Evolutionary conservation across 2,113 vertebrate genomes (phyloP).

Genomic region (Myocastor coypus): DNA sequence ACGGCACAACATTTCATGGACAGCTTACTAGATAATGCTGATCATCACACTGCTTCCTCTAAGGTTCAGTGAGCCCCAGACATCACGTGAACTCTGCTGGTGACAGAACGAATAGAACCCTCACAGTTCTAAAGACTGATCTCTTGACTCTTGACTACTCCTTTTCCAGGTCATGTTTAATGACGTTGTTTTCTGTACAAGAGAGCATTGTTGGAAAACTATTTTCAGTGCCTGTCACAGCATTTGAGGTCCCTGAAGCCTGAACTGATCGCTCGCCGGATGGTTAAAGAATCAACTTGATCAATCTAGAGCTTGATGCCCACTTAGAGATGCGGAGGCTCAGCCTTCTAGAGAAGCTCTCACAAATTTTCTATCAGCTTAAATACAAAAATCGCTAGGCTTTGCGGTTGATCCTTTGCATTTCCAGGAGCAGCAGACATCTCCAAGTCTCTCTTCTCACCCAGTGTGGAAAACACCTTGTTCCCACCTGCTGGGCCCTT

Average conservation of each 20-base stretch:
- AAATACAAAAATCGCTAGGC: neutral
- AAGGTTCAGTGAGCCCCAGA: neutral
- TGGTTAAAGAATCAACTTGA: neutral
- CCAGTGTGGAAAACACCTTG: neutral
- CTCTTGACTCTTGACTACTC: neutral
- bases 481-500: neutral
- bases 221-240: neutral
- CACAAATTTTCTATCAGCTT: neutral
- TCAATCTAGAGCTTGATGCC: neutral
- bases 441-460: neutral
- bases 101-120: neutral
- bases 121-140: neutral
- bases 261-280: neutral
- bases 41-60: neutral
- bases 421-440: neutral
- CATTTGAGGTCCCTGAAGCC: neutral
- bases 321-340: neutral
- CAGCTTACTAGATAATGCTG: neutral
- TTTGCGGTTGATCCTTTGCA: neutral
- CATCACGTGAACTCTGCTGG: neutral
- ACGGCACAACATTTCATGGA: neutral
- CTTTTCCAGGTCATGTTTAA: constrained; percentile 38
- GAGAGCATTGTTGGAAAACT: constrained; percentile 27
- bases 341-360: neutral
- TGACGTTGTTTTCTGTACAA: constrained; percentile 7